These are phyloP conservation scores for Falco novaeseelandiae DNA, from an alignment of 2,797 vertebrate species.

Conservation along the genomic window DNA sequence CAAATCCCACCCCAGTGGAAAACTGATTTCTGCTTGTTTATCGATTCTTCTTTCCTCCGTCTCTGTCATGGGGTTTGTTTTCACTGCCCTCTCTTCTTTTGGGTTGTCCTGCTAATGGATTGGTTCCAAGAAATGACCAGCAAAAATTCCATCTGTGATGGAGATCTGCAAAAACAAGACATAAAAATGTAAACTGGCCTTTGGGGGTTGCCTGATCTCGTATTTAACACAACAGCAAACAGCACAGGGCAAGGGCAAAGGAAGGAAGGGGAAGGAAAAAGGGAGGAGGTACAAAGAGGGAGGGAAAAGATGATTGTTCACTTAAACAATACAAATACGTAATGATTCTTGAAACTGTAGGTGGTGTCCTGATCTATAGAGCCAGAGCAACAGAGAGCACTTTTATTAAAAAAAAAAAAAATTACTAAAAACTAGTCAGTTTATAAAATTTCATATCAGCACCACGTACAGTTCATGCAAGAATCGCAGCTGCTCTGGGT, in stretches of 20 bases:
- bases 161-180: conserved; percentile 72
- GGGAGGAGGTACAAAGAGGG: not conserved
- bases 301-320: not conserved
- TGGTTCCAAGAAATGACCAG: conserved; percentile 75
- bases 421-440: not conserved
- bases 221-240: conserved; percentile 10
- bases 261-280: not conserved
- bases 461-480: not conserved
- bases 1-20: conserved; percentile 88
- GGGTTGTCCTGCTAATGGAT: conserved; percentile 63
- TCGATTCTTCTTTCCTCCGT: conserved; percentile 44
- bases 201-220: conserved; percentile 22
- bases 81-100: conserved; percentile 57
- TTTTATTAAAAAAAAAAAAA: conserved; percentile 32
- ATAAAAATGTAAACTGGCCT: conserved; percentile 23
- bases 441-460: not conserved
- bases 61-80: conserved; percentile 69
- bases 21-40: conserved; percentile 77
- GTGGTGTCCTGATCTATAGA: conserved; percentile 50
- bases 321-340: not conserved
- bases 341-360: conserved; percentile 57
- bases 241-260: conserved; percentile 33
- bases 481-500: not conserved
- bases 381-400: conserved; percentile 64
- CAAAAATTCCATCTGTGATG: conserved; percentile 84